Evolutionary conservation across 2,113 vertebrate species (phyloP).

Genomic region (Ranitomeya variabilis): DNA sequence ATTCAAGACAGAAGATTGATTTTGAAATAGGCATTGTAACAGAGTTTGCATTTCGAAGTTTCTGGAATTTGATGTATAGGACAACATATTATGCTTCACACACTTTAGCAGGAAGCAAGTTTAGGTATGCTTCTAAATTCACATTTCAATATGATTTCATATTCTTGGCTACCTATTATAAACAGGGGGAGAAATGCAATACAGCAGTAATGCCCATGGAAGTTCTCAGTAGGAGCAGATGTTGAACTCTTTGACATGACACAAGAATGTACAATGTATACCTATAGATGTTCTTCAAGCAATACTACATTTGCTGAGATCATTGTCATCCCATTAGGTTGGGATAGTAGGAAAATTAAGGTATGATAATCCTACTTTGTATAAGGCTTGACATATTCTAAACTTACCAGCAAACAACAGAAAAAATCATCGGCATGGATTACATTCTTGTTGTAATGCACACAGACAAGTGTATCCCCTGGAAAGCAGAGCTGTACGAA

Average conservation of each 20-base stretch:
- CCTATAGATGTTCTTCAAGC: background rate
- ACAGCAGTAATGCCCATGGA: background rate
- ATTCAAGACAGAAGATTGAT: background rate
- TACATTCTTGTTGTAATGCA: background rate
- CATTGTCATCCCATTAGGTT: constrained; percentile 14
- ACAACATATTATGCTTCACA: background rate
- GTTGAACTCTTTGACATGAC: background rate
- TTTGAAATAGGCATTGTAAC: background rate
- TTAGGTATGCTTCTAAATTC: background rate
- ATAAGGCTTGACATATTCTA: background rate
- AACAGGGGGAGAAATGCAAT: background rate
- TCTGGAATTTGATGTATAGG: background rate
- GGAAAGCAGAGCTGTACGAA: background rate
- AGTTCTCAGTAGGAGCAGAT: background rate
- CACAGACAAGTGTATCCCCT: background rate
- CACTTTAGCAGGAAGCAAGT: background rate
- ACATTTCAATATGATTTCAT: background rate
- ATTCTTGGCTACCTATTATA: background rate
- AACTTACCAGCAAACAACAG: constrained; percentile 16
- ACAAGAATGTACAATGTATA: background rate
- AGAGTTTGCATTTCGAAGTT: background rate
- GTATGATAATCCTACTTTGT: constrained; percentile 13
- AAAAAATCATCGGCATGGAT: constrained; percentile 2
- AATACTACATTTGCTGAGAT: constrained; percentile 8
- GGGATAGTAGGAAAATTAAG: background rate